Base-by-base conservation (phyloP, 2,113 vertebrate genomes). In the Raja brachyura region DNA sequence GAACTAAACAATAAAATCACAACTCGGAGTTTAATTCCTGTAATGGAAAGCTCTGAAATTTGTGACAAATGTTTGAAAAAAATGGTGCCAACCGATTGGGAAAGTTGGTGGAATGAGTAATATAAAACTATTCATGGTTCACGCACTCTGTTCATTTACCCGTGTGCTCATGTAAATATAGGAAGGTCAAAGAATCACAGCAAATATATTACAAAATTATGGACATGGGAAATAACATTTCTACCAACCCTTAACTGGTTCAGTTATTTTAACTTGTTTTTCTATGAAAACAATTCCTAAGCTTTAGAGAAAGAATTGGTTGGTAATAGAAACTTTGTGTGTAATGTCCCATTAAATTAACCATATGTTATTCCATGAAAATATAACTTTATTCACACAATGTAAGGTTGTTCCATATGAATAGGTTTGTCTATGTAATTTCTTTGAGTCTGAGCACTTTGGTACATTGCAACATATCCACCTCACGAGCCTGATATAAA, bases 101-200 rank as follows among this genome's bases (percentile, higher is more conserved):
- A 63, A 88, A 88, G 18, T 61, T 88, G 83, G 2, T 28, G 11
- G 59, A 66, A 63, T 88, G 83, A 66, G 13, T 63, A 63, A 88
- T n/a, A 61, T n/a, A 88, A 88, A 88, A 66, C 59, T 86, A n/a
- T 31, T 88, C 83, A 88, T 59, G 63, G 59, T 33, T 88, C 83
- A 63, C 63, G 28, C 16, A 16, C 28, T 33, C n/a, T 77, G n/a
- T 77, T 77, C 11, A 77, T 33, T 75, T 33, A 14, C 1, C 5
- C 63, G 83, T 63, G 56, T 0, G 3, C 28, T 63, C 63, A 18
- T 86, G 54, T n/a, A 86, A 86, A 86, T 63, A 88, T 66, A 31
- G 28, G n/a, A n/a, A 14, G 16, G 5, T 31, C 22, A 66, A 33
- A 31, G 59, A 88, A 18, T 61, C 28, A 31, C 28, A 63, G 59